Percentiles rank a stretch among this genome's conserved stretches.
Evolutionary conservation across 2,113 vertebrate genomes (phyloP).

Genomic region (Pomatorhinus ruficollis): DNA sequence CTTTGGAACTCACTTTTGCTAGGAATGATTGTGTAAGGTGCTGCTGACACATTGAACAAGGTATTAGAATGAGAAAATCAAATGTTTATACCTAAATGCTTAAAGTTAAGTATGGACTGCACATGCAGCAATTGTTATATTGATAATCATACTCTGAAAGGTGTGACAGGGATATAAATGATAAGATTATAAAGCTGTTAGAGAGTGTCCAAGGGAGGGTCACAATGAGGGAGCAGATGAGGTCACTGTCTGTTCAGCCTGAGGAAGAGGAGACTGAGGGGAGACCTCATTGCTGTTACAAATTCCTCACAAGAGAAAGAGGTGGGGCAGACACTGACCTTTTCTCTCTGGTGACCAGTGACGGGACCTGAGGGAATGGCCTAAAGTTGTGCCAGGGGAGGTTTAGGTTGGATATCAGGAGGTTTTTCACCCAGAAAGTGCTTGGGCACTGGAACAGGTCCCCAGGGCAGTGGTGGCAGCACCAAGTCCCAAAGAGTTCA

Average conservation of each 20-base stretch:
- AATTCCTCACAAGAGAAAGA: not conserved
- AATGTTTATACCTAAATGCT: not conserved
- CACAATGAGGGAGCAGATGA: not conserved
- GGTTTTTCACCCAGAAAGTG: not conserved
- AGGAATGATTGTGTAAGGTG: not conserved
- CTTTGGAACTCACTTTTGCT: not conserved
- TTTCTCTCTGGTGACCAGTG: not conserved
- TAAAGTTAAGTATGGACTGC: not conserved
- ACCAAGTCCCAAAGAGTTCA: fast-evolving
- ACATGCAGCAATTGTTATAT: not conserved
- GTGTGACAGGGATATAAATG: not conserved
- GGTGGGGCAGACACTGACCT: not conserved
- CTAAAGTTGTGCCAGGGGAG: fast-evolving
- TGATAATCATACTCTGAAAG: not conserved
- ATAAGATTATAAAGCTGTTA: not conserved
- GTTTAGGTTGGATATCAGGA: not conserved
- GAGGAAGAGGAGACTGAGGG: not conserved
- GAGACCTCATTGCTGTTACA: not conserved
- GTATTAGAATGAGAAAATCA: not conserved
- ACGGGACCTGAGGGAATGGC: not conserved
- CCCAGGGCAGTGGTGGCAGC: not conserved
- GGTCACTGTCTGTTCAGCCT: not conserved
- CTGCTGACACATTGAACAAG: not conserved
- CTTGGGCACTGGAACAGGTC: not conserved
- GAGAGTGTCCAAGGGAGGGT: not conserved